phyloP scores from a whole-genome alignment of 2,888 invertebrate species.

The Margaritifera margaritifera region DNA sequence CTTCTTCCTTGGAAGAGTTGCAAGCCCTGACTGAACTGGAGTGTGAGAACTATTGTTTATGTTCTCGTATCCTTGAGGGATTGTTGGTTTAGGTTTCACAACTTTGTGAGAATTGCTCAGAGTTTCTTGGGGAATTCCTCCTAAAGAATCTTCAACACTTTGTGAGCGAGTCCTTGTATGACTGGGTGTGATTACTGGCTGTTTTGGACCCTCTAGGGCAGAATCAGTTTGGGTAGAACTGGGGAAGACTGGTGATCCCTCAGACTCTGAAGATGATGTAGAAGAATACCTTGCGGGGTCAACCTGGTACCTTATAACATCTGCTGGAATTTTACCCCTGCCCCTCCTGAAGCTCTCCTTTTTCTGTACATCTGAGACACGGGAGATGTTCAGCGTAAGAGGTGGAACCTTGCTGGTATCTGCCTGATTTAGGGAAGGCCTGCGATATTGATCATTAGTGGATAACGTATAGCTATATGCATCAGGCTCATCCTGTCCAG shows the following conservation, averaged over 20 bases:
- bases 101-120: constrained; percentile 41
- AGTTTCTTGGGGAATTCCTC: constrained; percentile 12
- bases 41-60: constrained; percentile 42
- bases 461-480: constrained; percentile 64
- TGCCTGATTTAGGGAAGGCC: constrained; percentile 51
- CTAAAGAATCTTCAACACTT: constrained; percentile 47
- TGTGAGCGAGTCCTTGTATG: constrained; percentile 41
- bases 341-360: constrained; percentile 64
- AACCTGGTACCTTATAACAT: constrained; percentile 59
- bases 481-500: constrained; percentile 36
- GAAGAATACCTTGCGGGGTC: constrained; percentile 37
- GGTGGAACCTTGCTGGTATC: constrained; percentile 45
- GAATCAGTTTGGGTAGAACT: constrained; percentile 8
- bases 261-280: constrained; percentile 43
- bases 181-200: constrained; percentile 35
- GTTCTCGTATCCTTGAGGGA: constrained; percentile 46
- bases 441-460: constrained; percentile 58
- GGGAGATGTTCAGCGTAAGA: constrained; percentile 44
- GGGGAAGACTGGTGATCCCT: constrained; percentile 23
- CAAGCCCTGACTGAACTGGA: constrained; percentile 62
- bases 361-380: constrained; percentile 47
- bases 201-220: constrained; percentile 22
- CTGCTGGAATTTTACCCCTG: constrained; percentile 51
- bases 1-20: constrained; percentile 63
- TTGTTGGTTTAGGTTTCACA: constrained; percentile 46